These are phyloP conservation scores for Drosophila kurseongensis DNA, from an alignment of 1,140 invertebrate genomes.

Conservation along the genomic window DNA sequence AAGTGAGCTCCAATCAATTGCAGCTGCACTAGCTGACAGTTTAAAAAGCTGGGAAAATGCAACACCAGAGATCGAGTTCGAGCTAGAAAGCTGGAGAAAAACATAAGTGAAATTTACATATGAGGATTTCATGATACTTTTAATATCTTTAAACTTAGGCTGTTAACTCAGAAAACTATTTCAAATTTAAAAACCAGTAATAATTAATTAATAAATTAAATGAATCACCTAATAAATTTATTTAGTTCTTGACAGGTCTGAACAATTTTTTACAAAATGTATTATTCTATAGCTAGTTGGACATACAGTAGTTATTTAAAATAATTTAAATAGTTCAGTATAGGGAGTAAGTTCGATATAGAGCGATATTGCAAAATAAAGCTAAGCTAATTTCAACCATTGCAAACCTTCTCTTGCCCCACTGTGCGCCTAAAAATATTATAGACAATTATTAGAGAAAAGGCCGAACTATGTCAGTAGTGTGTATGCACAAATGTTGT, in stretches of 20 bases:
- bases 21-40: slow-evolving; percentile 19
- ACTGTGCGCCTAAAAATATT: slow-evolving; percentile 60
- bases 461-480: slow-evolving; percentile 71
- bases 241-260: too few species aligned
- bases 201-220: too few species aligned
- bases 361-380: background rate
- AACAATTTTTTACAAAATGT: too few species aligned
- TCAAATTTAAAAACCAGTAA: too few species aligned
- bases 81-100: background rate
- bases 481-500: slow-evolving; percentile 74
- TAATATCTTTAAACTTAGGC: too few species aligned
- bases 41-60: slow-evolving; percentile 1
- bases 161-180: too few species aligned
- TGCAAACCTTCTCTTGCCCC: slow-evolving; percentile 13
- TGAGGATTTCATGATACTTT: too few species aligned
- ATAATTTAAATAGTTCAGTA: too few species aligned
- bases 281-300: too few species aligned
- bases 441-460: slow-evolving; percentile 34
- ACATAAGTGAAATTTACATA: too few species aligned
- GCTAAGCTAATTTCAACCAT: background rate
- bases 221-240: too few species aligned
- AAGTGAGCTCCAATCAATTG: slow-evolving; percentile 1
- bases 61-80: background rate
- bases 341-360: background rate
- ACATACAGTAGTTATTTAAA: too few species aligned